Evolutionary conservation across 2,113 vertebrate species (phyloP), one percentile per base, ranked within the genome.

Genomic region (Nothocercus nigrocapillus): DNA sequence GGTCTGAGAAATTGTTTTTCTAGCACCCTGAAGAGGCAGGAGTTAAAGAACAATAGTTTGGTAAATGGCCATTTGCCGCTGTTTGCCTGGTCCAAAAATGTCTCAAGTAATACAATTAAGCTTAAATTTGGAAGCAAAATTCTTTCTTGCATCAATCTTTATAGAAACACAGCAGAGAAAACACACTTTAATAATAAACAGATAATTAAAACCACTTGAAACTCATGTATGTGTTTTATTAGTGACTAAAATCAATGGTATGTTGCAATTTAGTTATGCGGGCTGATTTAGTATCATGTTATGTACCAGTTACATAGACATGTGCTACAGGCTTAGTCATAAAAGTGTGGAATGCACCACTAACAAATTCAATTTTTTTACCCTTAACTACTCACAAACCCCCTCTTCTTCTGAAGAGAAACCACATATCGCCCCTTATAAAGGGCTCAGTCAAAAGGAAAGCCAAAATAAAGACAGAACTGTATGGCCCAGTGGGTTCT

Each of bases 191-290:
- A 96, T 95, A 96, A 95, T 90, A 96, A 95, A 94, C 66, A 95
- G 85, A 95, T 96, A 97, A 96, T 94, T 95, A 95, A 95, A 97
- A 90, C 94, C 93, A 96, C 85, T 96, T 92, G 95, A 95, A 94
- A 90, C 54, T 59, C 81, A 93, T 94, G 83, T 20, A 93, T 95
- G 83, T 79, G 83, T 96, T 96, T 95, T 96, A 96, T 96, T 96
- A 95, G 94, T 94, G 94, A 96, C 91, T 93, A 93, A 93, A 96
- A 94, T 92, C 73, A 94, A 95, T 89, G 93, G 93, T 93, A 95
- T 96, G 96, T 91, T 94, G 90, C 95, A 89, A 92, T 95, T 96
- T 95, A 96, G 94, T 87, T 96, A 90, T 96, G 96, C 27, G 1
- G 93, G 59, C 85, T 93, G 88, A 89, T 93, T 96, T 95, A 88